Base-by-base conservation (phyloP, 2,888 invertebrate genomes). In the Mythimna ferrago region DNA sequence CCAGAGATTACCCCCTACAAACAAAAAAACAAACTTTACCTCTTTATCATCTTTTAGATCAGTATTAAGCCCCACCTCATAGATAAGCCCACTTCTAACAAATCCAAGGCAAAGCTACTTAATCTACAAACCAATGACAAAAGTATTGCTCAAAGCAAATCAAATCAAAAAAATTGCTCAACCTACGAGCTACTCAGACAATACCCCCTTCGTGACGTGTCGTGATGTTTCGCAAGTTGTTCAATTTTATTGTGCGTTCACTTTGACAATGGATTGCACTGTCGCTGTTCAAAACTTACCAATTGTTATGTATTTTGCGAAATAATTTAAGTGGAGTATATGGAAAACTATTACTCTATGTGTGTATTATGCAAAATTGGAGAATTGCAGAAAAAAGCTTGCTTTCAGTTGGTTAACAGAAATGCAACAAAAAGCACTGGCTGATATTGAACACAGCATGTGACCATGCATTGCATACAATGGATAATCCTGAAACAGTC, bases 241-340 rank as follows among this genome's bases (percentile, higher is more conserved):
- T 81, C 86, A 87, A 86, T 89, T 89, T 89, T 86, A 85, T 85
- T 89, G 84, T 76, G 61, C 72, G 48, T 68, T 48, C 48, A 74
- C 84, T 89, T 86, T 89, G 89, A 89, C 89, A 89, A 89, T 90
- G 78, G 89, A 75, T 89, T 90, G 88, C 87, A 85, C 62, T 82
- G 80, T 76, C 68, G 73, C 74, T 71, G 16, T 51, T 81, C 57
- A 61, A 78, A 81, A 81, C 73, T 71, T 75, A 77, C 72, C 69
- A 78, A 77, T 80, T 80, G 70, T 73, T 66, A 75, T 76, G 54
- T 65, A 64, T 79, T 85, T 85, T 86, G 51, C 73, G 80, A 72
- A 78, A 85, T 78, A 57, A 73, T 71, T 69, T 73, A 41, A 67
- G 26, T 81, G 16, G 51, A 44, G 11, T 16, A 26, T 66, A 74